These are phyloP conservation scores for Crenichthys baileyi DNA, from an alignment of 2,797 vertebrate genomes.

Conservation along the genomic window DNA sequence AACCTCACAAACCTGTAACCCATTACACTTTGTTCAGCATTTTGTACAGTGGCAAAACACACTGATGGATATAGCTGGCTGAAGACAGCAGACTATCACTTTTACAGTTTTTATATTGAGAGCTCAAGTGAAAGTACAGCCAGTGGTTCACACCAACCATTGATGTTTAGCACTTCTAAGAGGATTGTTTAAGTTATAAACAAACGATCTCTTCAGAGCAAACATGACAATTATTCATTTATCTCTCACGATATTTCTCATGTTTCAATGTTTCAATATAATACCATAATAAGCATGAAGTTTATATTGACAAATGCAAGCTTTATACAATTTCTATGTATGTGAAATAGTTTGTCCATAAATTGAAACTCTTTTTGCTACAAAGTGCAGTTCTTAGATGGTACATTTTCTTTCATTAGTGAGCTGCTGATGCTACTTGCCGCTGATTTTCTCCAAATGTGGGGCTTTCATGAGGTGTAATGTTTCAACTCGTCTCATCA, in stretches of 20 bases:
- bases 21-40: neutral
- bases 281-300: neutral
- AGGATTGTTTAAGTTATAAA: neutral
- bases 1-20: neutral
- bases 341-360: neutral
- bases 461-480: too few species aligned
- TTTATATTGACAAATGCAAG: neutral
- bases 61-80: neutral
- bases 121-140: neutral
- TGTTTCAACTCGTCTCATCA: too few species aligned
- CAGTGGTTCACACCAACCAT: neutral
- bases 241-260: neutral
- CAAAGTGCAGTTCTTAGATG: neutral
- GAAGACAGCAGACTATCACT: neutral
- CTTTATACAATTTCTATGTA: neutral
- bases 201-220: neutral
- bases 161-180: neutral
- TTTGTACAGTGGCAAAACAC: neutral
- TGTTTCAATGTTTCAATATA: neutral
- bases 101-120: neutral
- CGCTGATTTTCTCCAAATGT: too few species aligned
- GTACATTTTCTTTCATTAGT: neutral
- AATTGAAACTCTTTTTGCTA: neutral
- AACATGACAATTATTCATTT: neutral
- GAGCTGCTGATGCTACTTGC: neutral